Percentiles rank a stretch among this genome's conserved stretches.
Conservation (phyloP, 2,113 vertebrate species). For the Muntiacus muntjak region DNA sequence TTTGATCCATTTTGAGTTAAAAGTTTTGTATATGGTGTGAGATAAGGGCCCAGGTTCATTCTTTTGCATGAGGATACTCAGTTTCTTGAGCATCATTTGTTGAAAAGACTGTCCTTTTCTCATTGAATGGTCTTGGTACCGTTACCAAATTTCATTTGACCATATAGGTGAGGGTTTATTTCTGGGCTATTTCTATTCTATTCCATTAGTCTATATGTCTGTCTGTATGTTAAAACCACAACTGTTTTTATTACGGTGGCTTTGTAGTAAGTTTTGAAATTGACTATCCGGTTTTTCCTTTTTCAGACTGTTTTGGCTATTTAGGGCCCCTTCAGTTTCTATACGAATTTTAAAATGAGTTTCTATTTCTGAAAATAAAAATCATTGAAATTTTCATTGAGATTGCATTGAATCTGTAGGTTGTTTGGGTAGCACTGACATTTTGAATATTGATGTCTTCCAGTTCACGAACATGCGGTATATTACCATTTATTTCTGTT, state of each 20-base stretch:
- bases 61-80: background rate
- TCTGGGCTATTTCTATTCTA: background rate
- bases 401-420: background rate
- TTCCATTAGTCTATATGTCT: background rate
- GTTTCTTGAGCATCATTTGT: background rate
- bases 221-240: background rate
- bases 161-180: background rate
- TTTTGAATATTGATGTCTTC: background rate
- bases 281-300: background rate
- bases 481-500: background rate
- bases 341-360: background rate
- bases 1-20: background rate
- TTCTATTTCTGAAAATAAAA: background rate
- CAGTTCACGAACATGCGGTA: rapidly evolving
- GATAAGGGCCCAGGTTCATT: background rate
- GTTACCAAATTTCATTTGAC: background rate
- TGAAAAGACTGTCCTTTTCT: background rate
- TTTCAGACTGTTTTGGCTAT: background rate
- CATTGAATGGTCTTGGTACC: background rate
- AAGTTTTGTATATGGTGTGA: background rate
- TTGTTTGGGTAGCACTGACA: background rate
- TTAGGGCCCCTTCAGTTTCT: background rate
- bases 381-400: background rate
- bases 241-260: background rate
- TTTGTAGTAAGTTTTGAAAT: background rate